Conservation (phyloP, 2,888 invertebrate species). For the Eubasilissa splendida region DNA sequence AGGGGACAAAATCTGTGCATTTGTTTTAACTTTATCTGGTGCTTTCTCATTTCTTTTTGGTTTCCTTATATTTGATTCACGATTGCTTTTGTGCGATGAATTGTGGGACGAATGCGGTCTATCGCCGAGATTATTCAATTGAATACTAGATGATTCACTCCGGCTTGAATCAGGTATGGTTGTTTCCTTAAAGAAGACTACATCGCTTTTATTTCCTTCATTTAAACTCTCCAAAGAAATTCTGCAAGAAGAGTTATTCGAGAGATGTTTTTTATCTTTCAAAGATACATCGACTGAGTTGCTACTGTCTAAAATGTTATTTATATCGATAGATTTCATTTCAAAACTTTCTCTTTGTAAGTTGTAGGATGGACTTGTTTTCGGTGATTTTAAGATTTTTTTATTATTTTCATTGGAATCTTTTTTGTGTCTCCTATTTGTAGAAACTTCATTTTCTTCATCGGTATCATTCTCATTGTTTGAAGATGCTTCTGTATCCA, state of each 20-base stretch:
- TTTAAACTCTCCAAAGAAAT: conserved; percentile 10
- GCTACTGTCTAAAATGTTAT: conserved; percentile 16
- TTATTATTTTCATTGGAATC: background rate
- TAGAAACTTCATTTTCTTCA: background rate
- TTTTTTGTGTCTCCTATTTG: no score
- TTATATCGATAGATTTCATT: background rate
- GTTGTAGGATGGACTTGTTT: background rate
- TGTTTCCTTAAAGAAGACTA: background rate
- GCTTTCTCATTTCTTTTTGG: background rate
- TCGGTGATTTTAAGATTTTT: background rate
- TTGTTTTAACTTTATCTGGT: conserved; percentile 20
- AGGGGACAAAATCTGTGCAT: background rate
- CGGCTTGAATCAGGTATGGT: background rate
- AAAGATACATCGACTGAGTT: conserved; percentile 4
- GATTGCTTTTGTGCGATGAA: background rate
- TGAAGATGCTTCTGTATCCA: conserved; percentile 45
- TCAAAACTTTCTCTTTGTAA: no score
- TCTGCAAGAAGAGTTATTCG: conserved; percentile 2
- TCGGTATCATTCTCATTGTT: conserved; percentile 34
- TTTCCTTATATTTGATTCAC: conserved; percentile 5
- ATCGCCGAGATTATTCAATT: background rate
- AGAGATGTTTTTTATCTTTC: background rate
- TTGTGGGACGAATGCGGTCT: conserved; percentile 12
- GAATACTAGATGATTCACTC: conserved; percentile 14
- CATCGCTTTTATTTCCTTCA: background rate